Evolutionary conservation across 2,797 vertebrate genomes (phyloP).

Genomic region (Cyclura pinguis): DNA sequence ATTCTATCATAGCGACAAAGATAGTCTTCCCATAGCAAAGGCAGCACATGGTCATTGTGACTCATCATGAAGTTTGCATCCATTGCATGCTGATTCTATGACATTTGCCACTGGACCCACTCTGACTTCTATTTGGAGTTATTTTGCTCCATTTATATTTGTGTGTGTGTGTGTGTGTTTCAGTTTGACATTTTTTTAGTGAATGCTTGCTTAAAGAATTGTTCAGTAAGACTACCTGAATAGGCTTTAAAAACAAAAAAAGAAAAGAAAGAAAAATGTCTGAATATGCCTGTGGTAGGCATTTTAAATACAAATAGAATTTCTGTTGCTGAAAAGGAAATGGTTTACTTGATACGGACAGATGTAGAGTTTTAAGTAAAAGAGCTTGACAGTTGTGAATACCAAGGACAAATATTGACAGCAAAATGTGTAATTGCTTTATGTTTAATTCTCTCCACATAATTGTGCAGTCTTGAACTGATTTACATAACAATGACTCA

Average conservation of each 20-base stretch:
- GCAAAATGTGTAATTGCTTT: constrained; percentile 46
- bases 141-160: background rate
- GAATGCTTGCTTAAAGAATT: background rate
- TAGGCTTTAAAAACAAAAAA: background rate
- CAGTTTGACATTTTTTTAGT: background rate
- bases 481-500: constrained; percentile 60
- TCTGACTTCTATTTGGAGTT: background rate
- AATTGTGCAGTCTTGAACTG: constrained; percentile 45
- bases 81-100: background rate
- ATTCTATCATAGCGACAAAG: background rate
- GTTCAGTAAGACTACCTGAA: background rate
- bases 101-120: background rate
- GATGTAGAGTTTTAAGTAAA: constrained; percentile 37
- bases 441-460: constrained; percentile 48
- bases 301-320: constrained; percentile 49
- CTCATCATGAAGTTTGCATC: background rate
- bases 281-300: background rate
- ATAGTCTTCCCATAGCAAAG: background rate
- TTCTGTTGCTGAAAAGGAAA: constrained; percentile 32
- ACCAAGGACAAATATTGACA: constrained; percentile 46
- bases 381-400: constrained; percentile 24
- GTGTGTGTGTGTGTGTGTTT: background rate
- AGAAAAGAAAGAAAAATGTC: background rate
- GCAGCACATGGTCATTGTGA: background rate
- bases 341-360: constrained; percentile 12